Base-by-base conservation (phyloP, 2,888 invertebrate genomes). In the Empis livida region DNA sequence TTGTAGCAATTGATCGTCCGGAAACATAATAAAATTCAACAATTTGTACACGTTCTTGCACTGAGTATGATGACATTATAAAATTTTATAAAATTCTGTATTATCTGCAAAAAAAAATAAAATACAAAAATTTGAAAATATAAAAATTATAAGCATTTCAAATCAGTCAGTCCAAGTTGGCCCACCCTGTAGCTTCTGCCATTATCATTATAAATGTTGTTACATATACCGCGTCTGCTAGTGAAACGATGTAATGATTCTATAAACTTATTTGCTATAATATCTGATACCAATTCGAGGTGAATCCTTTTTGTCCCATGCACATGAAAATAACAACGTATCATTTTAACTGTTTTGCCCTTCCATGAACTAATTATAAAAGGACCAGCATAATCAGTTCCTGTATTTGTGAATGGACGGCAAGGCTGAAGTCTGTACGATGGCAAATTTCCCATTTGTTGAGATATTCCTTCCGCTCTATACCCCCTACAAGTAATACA, bases 131-230 rank as follows among this genome's bases (percentile, higher is more conserved):
- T n/a, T n/a, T n/a, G n/a, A n/a, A n/a, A n/a, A n/a, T n/a, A n/a
- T n/a, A n/a, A n/a, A n/a, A n/a, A n/a, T n/a, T n/a, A n/a, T n/a
- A n/a, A n/a, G n/a, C n/a, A n/a, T n/a, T n/a, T n/a, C n/a, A n/a
- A n/a, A n/a, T n/a, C n/a, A n/a, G n/a, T n/a, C n/a, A n/a, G n/a
- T n/a, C n/a, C n/a, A n/a, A n/a, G n/a, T n/a, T n/a, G n/a, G n/a
- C n/a, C n/a, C n/a, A n/a, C n/a, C n/a, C n/a, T 41, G 35, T 60
- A 59, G 20, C 54, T 59, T 1, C 55, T 55, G 5, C 58, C 59
- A 43, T 32, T 32, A 40, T 60, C 61, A 43, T 53, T 51, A 48
- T 53, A 56, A 1, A 59, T 42, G 9, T 52, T 44, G 2, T 45
- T 38, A 6, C 52, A 53, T 6, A 51, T 23, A 8, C 58, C 59